A percentile compares a stretch with the other conserved stretches of the same genome.
Evolutionary conservation across 2,797 vertebrate species (phyloP).

Genomic region (Sandelia bainsii): DNA sequence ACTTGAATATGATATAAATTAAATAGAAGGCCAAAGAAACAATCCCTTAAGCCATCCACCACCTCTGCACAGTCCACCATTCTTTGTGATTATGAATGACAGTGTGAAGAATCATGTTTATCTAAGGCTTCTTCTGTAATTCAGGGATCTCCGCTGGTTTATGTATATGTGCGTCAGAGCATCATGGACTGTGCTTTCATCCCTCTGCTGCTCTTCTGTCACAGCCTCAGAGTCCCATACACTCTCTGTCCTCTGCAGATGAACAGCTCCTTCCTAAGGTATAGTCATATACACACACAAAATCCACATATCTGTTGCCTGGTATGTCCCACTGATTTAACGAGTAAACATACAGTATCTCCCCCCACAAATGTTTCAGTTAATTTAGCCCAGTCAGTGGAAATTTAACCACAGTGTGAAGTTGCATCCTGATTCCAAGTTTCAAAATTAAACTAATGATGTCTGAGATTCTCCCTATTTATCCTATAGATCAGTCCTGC

Average conservation of each 20-base stretch:
- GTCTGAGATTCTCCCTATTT: slow-evolving; percentile 12
- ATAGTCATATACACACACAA: slow-evolving; percentile 36
- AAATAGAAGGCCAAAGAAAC: slow-evolving; percentile 17
- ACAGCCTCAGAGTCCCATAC: slow-evolving; percentile 88
- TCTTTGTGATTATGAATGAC: slow-evolving; percentile 51
- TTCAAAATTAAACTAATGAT: slow-evolving; percentile 8
- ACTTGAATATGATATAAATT: slow-evolving; percentile 39
- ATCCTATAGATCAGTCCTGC: slow-evolving; percentile 75
- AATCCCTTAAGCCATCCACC: background rate
- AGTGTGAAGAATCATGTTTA: slow-evolving; percentile 46
- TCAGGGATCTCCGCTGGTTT: slow-evolving; percentile 85
- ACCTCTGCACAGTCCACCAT: slow-evolving; percentile 14
- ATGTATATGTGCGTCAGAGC: slow-evolving; percentile 88
- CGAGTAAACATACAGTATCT: background rate
- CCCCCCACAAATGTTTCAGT: background rate
- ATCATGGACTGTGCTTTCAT: slow-evolving; percentile 86
- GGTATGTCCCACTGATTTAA: background rate
- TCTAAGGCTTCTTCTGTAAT: slow-evolving; percentile 54
- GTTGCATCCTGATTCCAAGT: background rate
- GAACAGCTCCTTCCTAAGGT: slow-evolving; percentile 85
- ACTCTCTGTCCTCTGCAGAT: slow-evolving; percentile 78
- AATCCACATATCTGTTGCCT: slow-evolving; percentile 6
- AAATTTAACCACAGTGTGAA: slow-evolving; percentile 9
- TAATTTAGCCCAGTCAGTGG: slow-evolving; percentile 1
- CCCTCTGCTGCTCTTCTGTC: slow-evolving; percentile 87